Base-by-base conservation (phyloP, 1,140 invertebrate species). In the Dreissena rostriformis region DNA sequence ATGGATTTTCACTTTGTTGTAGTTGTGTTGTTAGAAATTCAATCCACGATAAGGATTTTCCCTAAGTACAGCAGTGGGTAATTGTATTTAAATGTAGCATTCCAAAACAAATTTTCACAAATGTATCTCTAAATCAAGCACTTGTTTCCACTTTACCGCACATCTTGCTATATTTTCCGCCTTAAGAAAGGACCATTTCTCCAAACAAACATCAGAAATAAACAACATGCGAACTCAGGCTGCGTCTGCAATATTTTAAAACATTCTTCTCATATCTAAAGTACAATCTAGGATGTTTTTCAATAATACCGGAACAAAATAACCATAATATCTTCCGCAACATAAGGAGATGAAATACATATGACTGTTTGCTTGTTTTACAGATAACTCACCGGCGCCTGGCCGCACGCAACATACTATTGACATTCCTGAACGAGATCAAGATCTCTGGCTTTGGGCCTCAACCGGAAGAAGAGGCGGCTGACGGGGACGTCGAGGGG, bases 371-470 rank as follows among this genome's bases (percentile, higher is more conserved):
- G 19, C 2, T 28, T 24, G 52, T 28, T 53, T 72, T 22, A 22
- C 26, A 84, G 82, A 81, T 87, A 53, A 70, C 82, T 24, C 86
- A 87, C 57, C 61, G 78, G 22, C 78, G 83, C 49, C 79, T 87
- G 11, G 86, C 86, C 11, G 86, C 86, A 12, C 63, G 86, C 29
- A 87, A 87, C 67, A 82, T 87, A 53, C 79, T 87, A 8, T 53
- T 87, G 61, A 85, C 78, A 17, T 72, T 72, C 24, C 4, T 63
- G 12, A 63, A 85, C 15, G 78, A 87, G 28, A 67, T 82, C 10
- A 85, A 78, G 71, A 81, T 87, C 24, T 63, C 57, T 26, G 86
- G 86, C 17, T 87, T 87, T 51, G 83, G 86, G 5, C 82, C 86
- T 19, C 61, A 74, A 17, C 53, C 61, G 19, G 57, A 73, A 14